Conservation (phyloP, 30 jellyfish, hydroid and myxozoan species). For the Phacellophora camtschatica region DNA sequence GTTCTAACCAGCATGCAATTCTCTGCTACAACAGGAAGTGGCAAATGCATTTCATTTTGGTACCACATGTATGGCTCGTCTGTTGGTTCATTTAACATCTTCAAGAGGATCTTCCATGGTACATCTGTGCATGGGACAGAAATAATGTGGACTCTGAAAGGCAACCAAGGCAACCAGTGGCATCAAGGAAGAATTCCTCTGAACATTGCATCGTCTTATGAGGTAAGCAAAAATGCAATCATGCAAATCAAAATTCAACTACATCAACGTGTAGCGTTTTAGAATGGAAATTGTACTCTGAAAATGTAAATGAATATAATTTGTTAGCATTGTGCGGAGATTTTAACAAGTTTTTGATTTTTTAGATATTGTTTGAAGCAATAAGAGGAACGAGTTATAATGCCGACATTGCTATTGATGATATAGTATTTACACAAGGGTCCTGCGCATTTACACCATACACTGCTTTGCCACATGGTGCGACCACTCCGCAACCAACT, state of each 20-base stretch:
- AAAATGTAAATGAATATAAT: background rate
- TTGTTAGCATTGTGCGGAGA: too few relatives aligned
- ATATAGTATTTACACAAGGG: constrained; percentile 88
- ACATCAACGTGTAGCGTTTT: too few relatives aligned
- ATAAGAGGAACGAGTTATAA: constrained; percentile 82
- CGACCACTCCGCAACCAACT: constrained; percentile 91
- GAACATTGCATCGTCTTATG: constrained; percentile 37
- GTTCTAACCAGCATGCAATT: constrained; percentile 75
- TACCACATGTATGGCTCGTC: constrained; percentile 97
- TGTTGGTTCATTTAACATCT: constrained; percentile 81
- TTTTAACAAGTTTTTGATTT: too few relatives aligned
- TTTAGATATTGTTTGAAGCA: constrained; percentile 87
- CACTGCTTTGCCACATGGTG: constrained; percentile 93
- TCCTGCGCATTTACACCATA: constrained; percentile 81
- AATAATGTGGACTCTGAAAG: constrained; percentile 83
- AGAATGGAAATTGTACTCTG: too few relatives aligned
- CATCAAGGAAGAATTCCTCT: constrained; percentile 74
- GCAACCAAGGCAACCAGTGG: constrained; percentile 94
- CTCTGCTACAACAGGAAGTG: constrained; percentile 82
- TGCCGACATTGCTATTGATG: constrained; percentile 97
- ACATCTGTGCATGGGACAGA: constrained; percentile 46
- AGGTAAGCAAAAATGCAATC: constrained; percentile 32
- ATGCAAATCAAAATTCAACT: too few relatives aligned
- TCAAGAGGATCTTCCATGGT: constrained; percentile 60
- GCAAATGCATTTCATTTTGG: constrained; percentile 88